Base-by-base conservation (phyloP, 2,797 vertebrate genomes). In the Oreortyx pictus region DNA sequence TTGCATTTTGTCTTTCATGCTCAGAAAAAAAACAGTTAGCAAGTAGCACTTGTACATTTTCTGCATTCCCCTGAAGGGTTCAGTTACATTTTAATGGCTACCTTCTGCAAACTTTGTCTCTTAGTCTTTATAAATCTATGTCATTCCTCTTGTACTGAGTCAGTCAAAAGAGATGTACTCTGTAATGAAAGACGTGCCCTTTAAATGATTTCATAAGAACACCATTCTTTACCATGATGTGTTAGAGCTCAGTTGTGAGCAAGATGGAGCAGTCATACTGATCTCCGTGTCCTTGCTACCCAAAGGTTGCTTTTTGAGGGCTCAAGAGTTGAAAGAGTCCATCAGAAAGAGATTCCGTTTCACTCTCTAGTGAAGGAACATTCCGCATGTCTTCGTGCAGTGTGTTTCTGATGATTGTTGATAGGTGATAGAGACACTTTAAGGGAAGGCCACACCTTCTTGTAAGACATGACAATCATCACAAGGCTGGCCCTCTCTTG, bases 301-400 rank as follows among this genome's bases (percentile, higher is more conserved):
- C 76, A 82, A 86, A 81, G 73, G 61, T 57, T 95, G 46, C 59
- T 86, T 91, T 91, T 11, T 20, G 78, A 95, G 70, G 44, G 87
- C 39, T 27, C 67, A 88, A 82, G 81, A 93, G 78, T 94, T 93
- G 67, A 95, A 95, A 96, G 87, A 93, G 49, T 61, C 73, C 95
- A 96, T 95, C 85, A 89, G 80, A 88, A 94, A 94, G 79, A 88
- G 79, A 91, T 95, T 87, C 64, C 22, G 52, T 91, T 94, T 96
- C 74, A 82, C 39, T 89, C 41, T 52, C 37, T 49, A 39, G 80
- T 64, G 70, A 86, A 82, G 71, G 87, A 93, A 89, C 66, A 83
- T 79, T 90, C 67, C 39, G 31, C 62, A 89, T 82, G 67, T 20
- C 94, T 95, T 92, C 89, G 57, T 93, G 77, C 76, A 62, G 25